phyloP scores from a whole-genome alignment of 2,797 vertebrate genomes.

The Eulemur coronatus region DNA sequence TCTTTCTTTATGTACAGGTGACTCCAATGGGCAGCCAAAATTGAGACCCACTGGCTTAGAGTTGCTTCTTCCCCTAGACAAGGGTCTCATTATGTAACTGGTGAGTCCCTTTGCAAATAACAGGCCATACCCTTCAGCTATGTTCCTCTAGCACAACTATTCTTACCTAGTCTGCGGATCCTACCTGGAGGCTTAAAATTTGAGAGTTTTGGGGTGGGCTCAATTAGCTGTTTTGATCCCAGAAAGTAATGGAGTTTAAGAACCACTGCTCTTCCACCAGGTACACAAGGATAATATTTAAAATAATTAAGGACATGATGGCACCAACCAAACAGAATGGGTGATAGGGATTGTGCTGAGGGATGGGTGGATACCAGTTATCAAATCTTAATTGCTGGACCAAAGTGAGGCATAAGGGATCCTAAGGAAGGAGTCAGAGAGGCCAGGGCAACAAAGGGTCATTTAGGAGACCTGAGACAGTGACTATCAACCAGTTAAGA shows the following conservation, averaged over 20 bases:
- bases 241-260: neutral
- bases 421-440: neutral
- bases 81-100: neutral
- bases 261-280: neutral
- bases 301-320: neutral
- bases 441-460: neutral
- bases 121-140: neutral
- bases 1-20: neutral
- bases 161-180: neutral
- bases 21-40: neutral
- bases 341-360: neutral
- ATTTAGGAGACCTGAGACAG: neutral
- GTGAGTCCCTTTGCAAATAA: neutral
- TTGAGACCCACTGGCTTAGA: neutral
- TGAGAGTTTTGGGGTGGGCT: neutral
- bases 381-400: neutral
- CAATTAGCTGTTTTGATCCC: neutral
- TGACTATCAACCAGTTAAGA: neutral
- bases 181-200: fast-evolving
- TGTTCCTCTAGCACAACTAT: neutral
- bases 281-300: neutral
- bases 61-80: neutral
- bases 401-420: neutral
- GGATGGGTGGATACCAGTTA: neutral
- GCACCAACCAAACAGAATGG: neutral